These are phyloP conservation scores for Musca domestica DNA, from an alignment of 1,140 invertebrate species.

Conservation along the genomic window DNA sequence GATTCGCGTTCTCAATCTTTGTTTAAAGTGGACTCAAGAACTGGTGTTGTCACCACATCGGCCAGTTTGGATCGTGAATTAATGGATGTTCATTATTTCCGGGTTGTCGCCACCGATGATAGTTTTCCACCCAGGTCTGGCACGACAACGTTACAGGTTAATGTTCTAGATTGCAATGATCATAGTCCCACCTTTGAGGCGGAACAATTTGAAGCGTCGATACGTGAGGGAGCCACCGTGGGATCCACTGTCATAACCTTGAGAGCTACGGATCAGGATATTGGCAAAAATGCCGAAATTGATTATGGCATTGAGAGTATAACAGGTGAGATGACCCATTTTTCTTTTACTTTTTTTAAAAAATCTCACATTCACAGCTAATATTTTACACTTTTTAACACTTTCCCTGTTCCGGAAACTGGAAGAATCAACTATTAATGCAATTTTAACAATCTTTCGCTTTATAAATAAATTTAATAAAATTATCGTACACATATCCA, in stretches of 20 bases:
- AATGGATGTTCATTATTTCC: slow-evolving; percentile 75
- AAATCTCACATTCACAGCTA: neutral
- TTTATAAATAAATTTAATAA: neutral
- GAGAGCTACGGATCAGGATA: slow-evolving; percentile 88
- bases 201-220: slow-evolving; percentile 79
- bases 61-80: slow-evolving; percentile 75
- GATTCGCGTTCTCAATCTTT: slow-evolving; percentile 86
- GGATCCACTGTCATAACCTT: slow-evolving; percentile 86
- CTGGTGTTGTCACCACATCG: slow-evolving; percentile 82
- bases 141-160: slow-evolving; percentile 83
- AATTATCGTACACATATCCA: too few species aligned
- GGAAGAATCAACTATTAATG: neutral
- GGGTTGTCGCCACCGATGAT: slow-evolving; percentile 81
- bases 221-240: slow-evolving; percentile 81
- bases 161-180: slow-evolving; percentile 91
- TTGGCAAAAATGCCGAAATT: slow-evolving; percentile 85
- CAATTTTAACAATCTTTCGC: neutral
- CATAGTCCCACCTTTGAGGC: slow-evolving; percentile 89
- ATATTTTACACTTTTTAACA: too few species aligned
- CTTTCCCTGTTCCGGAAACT: neutral
- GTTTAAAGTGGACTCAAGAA: slow-evolving; percentile 79
- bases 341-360: neutral
- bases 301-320: slow-evolving; percentile 76
- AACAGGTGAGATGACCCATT: slow-evolving; percentile 53
- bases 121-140: slow-evolving; percentile 82